These are phyloP conservation scores for Tympanuchus pallidicinctus DNA, from an alignment of 2,113 vertebrate species.

Conservation along the genomic window DNA sequence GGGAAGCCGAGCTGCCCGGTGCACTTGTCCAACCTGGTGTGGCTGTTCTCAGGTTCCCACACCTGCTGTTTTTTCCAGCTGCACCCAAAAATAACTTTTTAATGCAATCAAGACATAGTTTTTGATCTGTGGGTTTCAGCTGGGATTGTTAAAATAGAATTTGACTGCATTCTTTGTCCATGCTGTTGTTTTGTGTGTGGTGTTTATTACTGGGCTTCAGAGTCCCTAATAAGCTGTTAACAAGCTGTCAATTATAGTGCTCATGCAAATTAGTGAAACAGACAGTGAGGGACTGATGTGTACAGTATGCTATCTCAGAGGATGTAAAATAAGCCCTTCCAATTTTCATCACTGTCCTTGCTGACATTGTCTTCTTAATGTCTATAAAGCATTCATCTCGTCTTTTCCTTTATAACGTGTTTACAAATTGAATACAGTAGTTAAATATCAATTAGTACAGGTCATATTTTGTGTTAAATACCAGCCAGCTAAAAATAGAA, in stretches of 20 bases:
- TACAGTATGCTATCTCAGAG: slow-evolving; percentile 64
- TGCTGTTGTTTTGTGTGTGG: slow-evolving; percentile 2
- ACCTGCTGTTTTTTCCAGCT: neutral
- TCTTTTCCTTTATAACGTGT: slow-evolving; percentile 41
- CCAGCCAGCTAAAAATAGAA: slow-evolving; percentile 52
- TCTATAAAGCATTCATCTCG: slow-evolving; percentile 27
- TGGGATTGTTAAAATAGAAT: slow-evolving; percentile 30
- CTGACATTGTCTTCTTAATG: neutral
- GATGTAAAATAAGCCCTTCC: slow-evolving; percentile 51
- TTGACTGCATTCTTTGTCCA: slow-evolving; percentile 51
- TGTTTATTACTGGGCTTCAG: slow-evolving; percentile 68
- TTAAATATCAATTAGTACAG: slow-evolving; percentile 71
- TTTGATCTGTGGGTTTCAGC: slow-evolving; percentile 30
- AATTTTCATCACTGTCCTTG: slow-evolving; percentile 61
- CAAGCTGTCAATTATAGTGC: slow-evolving; percentile 78
- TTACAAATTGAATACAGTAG: slow-evolving; percentile 62
- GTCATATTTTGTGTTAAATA: slow-evolving; percentile 65
- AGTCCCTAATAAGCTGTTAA: slow-evolving; percentile 81
- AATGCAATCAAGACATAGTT: neutral
- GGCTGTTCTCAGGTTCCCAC: fast-evolving
- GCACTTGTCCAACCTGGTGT: neutral
- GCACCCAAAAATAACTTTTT: neutral
- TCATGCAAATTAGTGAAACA: slow-evolving; percentile 73
- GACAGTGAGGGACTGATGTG: slow-evolving; percentile 76
- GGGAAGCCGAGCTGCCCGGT: neutral